Evolutionary conservation across 2,113 vertebrate genomes (phyloP).

Genomic region (Glareola pratincola): DNA sequence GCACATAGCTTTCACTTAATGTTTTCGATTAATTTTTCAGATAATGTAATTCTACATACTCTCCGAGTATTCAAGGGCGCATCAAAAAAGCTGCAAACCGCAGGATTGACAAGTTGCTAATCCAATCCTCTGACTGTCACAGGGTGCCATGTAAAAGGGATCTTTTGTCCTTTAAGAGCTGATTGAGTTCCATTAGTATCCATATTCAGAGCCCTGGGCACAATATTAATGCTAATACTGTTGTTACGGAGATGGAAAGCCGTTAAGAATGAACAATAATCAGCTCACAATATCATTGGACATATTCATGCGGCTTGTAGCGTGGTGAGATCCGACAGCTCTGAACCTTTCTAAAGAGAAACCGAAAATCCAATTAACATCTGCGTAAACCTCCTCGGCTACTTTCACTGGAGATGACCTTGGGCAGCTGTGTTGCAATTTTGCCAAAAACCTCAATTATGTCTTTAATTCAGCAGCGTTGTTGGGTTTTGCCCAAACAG

Average conservation of each 20-base stretch:
- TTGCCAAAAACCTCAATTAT: conserved; percentile 17
- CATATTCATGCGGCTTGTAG: conserved; percentile 48
- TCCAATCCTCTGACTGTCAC: conserved; percentile 50
- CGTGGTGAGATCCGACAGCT: conserved; percentile 38
- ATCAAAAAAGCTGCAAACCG: not conserved
- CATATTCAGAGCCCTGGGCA: conserved; percentile 45
- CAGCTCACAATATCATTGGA: conserved; percentile 57
- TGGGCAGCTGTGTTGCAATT: conserved; percentile 48
- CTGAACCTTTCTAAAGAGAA: conserved; percentile 19
- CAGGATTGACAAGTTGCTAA: conserved; percentile 48
- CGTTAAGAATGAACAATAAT: conserved; percentile 49
- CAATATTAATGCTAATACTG: conserved; percentile 43
- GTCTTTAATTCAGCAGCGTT: not conserved
- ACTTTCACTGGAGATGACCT: conserved; percentile 40
- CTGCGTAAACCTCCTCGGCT: conserved; percentile 12
- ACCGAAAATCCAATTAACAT: conserved; percentile 57
- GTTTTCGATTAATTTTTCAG: conserved; percentile 56
- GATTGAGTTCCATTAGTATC: conserved; percentile 58
- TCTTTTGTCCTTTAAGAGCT: conserved; percentile 62
- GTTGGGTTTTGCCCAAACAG: conserved; percentile 24
- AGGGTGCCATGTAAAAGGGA: conserved; percentile 10
- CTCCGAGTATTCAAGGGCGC: not conserved
- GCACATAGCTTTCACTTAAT: not conserved
- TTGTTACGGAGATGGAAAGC: conserved; percentile 58
- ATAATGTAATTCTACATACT: conserved; percentile 18